Evolutionary conservation across 2,797 vertebrate genomes (phyloP), one percentile per base, ranked within the genome.

Genomic region (Argentina silus): DNA sequence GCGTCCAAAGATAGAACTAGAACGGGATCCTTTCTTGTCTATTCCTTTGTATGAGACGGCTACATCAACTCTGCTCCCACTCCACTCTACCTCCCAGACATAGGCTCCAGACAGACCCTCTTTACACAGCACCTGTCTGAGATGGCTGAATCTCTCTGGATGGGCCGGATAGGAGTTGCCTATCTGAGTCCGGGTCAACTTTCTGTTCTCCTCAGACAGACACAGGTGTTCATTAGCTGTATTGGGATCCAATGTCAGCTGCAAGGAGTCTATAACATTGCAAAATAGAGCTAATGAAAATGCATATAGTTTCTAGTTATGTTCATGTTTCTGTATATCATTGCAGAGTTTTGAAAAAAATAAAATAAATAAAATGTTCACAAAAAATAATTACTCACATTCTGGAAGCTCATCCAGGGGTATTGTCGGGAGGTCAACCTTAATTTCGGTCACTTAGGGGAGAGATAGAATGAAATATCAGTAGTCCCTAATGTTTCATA

Each of bases 41-140:
- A 88, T 84, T 51, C 71, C 43, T 75, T 42, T 81, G 14, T 44
- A 63, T 42, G 42, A 61, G 23, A 63, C 61, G 7, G 83, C 88
- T 67, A 89, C 69, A 1, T 86, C 86, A 0, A 89, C 67, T 45
- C 81, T 11, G 15, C 85, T 86, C 0, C 81, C 74, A 4, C 86
- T 85, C 86, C 85, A 89, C 74, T 82, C 74, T 66, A 89, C 87
- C 76, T 91, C 84, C 86, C 87, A 90, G 78, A 86, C 88, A 70
- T 69, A 12, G 60, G 63, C 50, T 1, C 0, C 19, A 0, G 14
- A 1, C 2, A 89, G 77, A 47, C 72, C 78, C 0, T 50, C 9
- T 75, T 72, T 78, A 14, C 78, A 83, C 75, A 90, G 14, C 66
- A 81, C 83, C 67, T 90, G 87, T 73, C 78, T 19, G 21, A 51